phyloP scores from a whole-genome alignment of 2,888 invertebrate species.

The Prenolepis imparis region DNA sequence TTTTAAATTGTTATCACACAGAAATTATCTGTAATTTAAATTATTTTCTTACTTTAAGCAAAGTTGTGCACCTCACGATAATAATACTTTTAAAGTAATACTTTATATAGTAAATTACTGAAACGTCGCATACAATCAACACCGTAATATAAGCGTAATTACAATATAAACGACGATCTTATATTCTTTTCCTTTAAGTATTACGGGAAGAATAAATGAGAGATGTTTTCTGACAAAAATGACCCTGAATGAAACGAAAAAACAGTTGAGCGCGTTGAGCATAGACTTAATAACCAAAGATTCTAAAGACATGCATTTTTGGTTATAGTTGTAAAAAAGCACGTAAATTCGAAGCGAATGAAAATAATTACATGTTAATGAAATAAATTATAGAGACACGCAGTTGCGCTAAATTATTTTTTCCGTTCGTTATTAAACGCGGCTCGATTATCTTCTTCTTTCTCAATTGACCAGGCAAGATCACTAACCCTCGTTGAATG shows the following conservation, averaged over 20 bases:
- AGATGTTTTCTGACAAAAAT: slow-evolving; percentile 10
- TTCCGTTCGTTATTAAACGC: neutral
- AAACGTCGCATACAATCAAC: slow-evolving; percentile 49
- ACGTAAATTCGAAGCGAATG: neutral
- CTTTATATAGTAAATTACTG: slow-evolving; percentile 60
- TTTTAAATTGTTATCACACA: neutral
- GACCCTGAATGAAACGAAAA: neutral
- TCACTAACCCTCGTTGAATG: slow-evolving; percentile 18
- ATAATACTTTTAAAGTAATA: slow-evolving; percentile 44
- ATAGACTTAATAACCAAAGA: neutral
- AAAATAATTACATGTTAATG: slow-evolving; percentile 5
- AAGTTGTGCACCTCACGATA: slow-evolving; percentile 25
- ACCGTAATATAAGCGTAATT: slow-evolving; percentile 66
- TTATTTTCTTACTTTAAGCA: neutral
- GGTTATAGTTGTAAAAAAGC: neutral
- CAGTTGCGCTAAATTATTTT: neutral
- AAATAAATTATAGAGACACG: neutral
- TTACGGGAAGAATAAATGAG: neutral
- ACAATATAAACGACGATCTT: slow-evolving; percentile 55
- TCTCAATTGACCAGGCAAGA: slow-evolving; percentile 9
- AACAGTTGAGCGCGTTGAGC: neutral
- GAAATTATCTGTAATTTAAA: neutral
- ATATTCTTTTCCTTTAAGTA: neutral
- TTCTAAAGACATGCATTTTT: neutral
- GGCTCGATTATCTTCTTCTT: slow-evolving; percentile 31